Evolutionary conservation across 1,140 invertebrate species (phyloP), one percentile per base, ranked within the genome.

Genomic region (Drosophila arizonae): DNA sequence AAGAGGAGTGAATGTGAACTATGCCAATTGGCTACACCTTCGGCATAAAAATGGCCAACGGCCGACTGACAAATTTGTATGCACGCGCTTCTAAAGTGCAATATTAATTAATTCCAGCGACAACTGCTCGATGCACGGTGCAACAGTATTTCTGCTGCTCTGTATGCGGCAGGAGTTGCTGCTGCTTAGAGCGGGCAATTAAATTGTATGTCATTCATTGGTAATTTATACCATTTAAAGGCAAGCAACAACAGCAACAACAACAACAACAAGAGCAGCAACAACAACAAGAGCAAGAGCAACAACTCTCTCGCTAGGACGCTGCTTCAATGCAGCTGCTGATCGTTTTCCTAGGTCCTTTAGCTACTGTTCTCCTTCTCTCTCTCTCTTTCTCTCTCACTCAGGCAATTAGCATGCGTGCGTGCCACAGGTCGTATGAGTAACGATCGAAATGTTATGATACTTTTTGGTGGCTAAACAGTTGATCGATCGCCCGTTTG

Each of bases 151-250:
- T 72, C 70, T 72, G 79, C 76, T 74, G 64, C 65, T 76, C 72
- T 70, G 64, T 69, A 70, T 76, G 61, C 73, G 39, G 63, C 69
- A 66, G 61, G 41, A 66, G 69, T 79, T 72, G 72, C 73, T 68
- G 72, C 73, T 77, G 70, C 72, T 85, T 85, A 87, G 81, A 72
- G 61, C 56, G 54, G 71, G 88, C 90, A 91, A 91, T 91, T 91
- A 91, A 91, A 91, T 86, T 87, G 86, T 91, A 90, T 91, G 90
- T 91, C 90, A 91, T 91, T 91, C 90, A 91, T 91, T 91, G 90
- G 90, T 90, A 91, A 91, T 90, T 90, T 89, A 89, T 89, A 80
- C 85, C 85, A 86, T 89, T 86, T 89, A 86, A 85, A 89, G 86
- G 72, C 77, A 89, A 63, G 70, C 63, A 77, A 61, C 66, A 69